Evolutionary conservation across 1,140 invertebrate genomes (phyloP).

Genomic region (Caenorhabditis briggsae): DNA sequence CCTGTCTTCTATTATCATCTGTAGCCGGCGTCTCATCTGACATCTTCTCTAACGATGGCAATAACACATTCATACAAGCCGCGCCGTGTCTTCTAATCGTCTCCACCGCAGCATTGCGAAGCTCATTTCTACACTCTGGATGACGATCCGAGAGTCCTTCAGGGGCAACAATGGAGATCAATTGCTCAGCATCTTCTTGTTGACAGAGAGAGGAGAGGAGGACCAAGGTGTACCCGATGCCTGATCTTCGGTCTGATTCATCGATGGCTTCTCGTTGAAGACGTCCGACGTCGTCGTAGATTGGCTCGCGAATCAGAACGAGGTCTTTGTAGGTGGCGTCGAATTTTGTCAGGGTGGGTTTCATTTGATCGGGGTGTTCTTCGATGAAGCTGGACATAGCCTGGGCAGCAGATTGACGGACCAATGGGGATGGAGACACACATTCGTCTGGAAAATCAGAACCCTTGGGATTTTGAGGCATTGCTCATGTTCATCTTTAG

Average conservation of each 20-base stretch:
- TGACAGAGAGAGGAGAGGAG: slow-evolving; percentile 3
- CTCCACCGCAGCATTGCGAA: slow-evolving; percentile 92
- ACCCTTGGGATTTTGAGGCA: background rate
- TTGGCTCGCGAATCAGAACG: slow-evolving; percentile 35
- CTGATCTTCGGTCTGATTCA: slow-evolving; percentile 55
- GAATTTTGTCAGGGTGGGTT: slow-evolving; percentile 22
- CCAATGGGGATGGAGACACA: slow-evolving; percentile 46
- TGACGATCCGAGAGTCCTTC: slow-evolving; percentile 89
- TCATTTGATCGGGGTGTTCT: slow-evolving; percentile 5
- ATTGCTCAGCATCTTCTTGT: slow-evolving; percentile 46
- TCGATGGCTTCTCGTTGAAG: slow-evolving; percentile 60
- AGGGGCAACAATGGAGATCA: slow-evolving; percentile 82
- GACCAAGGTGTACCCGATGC: background rate
- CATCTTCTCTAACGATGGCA: slow-evolving; percentile 82
- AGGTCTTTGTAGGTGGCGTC: slow-evolving; percentile 57
- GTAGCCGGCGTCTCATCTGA: slow-evolving; percentile 79
- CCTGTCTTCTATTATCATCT: slow-evolving; percentile 92
- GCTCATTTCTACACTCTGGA: slow-evolving; percentile 86
- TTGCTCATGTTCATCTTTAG: too few species aligned
- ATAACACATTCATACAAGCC: slow-evolving; percentile 81
- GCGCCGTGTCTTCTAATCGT: slow-evolving; percentile 91
- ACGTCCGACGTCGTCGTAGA: slow-evolving; percentile 62
- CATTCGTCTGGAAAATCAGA: slow-evolving; percentile 78
- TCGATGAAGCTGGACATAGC: slow-evolving; percentile 51
- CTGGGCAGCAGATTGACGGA: slow-evolving; percentile 56